Percentiles rank a stretch among this genome's conserved stretches.
phyloP scores from a whole-genome alignment of 92 coral and sea anemone species.

The Virgularia gustaviana region DNA sequence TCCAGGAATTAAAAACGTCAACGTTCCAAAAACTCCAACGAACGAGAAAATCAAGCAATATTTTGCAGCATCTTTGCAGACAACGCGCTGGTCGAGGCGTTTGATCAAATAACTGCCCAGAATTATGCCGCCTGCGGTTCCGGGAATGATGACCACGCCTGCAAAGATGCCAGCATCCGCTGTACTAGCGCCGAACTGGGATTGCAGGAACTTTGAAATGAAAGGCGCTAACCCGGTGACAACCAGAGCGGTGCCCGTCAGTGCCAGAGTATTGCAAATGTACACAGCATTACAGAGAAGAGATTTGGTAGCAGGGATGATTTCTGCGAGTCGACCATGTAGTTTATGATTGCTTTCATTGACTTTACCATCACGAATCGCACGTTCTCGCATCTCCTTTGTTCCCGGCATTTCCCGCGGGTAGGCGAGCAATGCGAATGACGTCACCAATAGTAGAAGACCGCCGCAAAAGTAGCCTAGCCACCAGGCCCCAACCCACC shows the following conservation, averaged over 20 bases:
- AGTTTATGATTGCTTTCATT: constrained; percentile 71
- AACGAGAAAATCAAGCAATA: constrained; percentile 90
- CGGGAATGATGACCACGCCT: constrained; percentile 88
- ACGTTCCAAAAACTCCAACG: constrained; percentile 88
- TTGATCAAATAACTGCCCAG: constrained; percentile 94
- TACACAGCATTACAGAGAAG: constrained; percentile 76
- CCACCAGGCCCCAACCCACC: constrained; percentile 99
- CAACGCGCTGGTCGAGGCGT: constrained; percentile 74
- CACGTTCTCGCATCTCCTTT: constrained; percentile 67
- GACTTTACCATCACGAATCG: constrained; percentile 56
- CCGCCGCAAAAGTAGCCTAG: constrained; percentile 98
- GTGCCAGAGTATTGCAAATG: constrained; percentile 84
- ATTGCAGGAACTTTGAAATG: constrained; percentile 95
- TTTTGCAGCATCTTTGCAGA: constrained; percentile 88
- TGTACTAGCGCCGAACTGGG: constrained; percentile 90
- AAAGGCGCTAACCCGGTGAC: constrained; percentile 95
- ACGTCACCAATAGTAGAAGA: constrained; percentile 70
- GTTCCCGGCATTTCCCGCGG: constrained; percentile 99
- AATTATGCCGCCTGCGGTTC: constrained; percentile 99
- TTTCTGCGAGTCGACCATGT: constrained; percentile 72
- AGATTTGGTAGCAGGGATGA: constrained; percentile 91
- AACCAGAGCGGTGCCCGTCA: constrained; percentile 86
- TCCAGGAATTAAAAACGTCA: constrained; percentile 94
- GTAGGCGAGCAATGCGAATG: constrained; percentile 87
- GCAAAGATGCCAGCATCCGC: constrained; percentile 93